Evolutionary conservation across 1,140 invertebrate genomes (phyloP).

Genomic region (Panulirus ornatus): DNA sequence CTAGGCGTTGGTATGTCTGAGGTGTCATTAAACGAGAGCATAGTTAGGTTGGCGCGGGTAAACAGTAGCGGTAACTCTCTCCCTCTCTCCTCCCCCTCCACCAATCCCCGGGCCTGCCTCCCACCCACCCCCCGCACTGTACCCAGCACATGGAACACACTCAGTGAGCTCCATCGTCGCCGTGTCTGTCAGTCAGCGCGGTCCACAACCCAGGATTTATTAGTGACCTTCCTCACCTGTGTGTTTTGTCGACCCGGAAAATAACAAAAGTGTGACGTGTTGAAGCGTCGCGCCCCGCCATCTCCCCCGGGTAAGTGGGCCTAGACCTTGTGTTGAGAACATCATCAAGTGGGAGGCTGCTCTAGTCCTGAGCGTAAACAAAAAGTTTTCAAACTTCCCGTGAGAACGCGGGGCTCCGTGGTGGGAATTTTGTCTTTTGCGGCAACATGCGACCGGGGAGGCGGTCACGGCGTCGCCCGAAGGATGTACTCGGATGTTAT

Average conservation of each 20-base stretch:
- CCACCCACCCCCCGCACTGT: constrained; percentile 35
- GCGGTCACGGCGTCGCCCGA: background rate
- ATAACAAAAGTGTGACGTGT: background rate
- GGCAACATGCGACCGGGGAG: background rate
- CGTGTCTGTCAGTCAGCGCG: constrained; percentile 53
- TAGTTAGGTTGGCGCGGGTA: background rate
- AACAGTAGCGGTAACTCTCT: constrained; percentile 48
- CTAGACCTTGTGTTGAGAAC: background rate
- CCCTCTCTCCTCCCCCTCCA: constrained; percentile 2
- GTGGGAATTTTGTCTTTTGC: constrained; percentile 67
- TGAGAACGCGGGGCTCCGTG: constrained; percentile 69
- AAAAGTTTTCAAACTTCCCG: constrained; percentile 74
- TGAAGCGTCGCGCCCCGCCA: background rate
- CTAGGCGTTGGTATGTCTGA: no score
- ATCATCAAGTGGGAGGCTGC: constrained; percentile 37
- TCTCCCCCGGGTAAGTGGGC: constrained; percentile 7
- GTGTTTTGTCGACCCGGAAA: background rate
- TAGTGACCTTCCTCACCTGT: constrained; percentile 16
- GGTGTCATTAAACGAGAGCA: background rate
- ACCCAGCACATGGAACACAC: constrained; percentile 68
- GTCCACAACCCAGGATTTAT: constrained; percentile 31
- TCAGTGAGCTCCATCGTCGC: constrained; percentile 41
- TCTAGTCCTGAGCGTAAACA: constrained; percentile 66
- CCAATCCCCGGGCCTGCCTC: background rate
- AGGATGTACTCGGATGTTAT: constrained; percentile 3